Evolutionary conservation across 2,113 vertebrate species (phyloP).

Genomic region (Rafetus swinhoei): DNA sequence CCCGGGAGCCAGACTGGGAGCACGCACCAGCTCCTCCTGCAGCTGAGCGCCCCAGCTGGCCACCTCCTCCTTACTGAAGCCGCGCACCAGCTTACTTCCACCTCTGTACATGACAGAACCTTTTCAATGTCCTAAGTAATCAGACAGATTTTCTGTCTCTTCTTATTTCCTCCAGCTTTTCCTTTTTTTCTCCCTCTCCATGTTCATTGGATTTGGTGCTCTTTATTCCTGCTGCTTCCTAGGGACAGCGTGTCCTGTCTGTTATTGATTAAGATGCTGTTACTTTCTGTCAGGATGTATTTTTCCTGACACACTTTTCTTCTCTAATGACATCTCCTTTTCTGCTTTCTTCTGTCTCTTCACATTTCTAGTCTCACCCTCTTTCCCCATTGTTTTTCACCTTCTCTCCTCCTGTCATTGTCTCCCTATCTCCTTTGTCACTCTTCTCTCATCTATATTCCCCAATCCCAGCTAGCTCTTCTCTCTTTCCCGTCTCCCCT

Average conservation of each 20-base stretch:
- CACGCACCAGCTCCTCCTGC: no score
- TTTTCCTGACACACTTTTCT: background rate
- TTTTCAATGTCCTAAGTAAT: background rate
- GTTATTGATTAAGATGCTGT: background rate
- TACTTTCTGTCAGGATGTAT: background rate
- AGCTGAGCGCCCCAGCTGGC: no score
- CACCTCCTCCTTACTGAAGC: no score
- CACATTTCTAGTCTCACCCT: background rate
- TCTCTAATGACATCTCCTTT: background rate
- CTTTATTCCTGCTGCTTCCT: background rate
- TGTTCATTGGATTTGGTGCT: background rate
- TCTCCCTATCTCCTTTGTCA: fast-evolving
- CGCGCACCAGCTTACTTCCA: no score
- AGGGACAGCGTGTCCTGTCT: background rate
- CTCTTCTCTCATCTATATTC: background rate
- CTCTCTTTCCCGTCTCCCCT: background rate
- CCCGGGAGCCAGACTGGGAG: no score
- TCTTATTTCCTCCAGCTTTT: background rate
- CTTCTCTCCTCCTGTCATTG: background rate
- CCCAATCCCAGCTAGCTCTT: background rate
- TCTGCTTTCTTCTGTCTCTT: background rate
- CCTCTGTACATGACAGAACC: background rate
- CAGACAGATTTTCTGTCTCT: background rate
- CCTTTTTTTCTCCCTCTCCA: slow-evolving; percentile 24
- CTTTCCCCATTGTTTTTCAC: background rate